These are phyloP conservation scores for Alloscopus bannaensis DNA, from an alignment of 2,888 invertebrate species.

Conservation along the genomic window DNA sequence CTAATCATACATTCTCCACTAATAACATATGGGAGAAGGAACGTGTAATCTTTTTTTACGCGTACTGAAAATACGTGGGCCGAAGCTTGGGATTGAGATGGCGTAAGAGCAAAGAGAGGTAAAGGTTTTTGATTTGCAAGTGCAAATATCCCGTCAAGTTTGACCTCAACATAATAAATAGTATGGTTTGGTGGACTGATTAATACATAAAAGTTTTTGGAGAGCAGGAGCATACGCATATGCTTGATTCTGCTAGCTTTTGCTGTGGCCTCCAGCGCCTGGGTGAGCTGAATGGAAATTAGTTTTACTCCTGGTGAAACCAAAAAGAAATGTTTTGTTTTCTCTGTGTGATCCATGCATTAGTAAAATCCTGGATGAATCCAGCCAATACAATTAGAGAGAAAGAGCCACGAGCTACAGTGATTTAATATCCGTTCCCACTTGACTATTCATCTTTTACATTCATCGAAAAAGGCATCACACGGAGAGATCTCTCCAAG, in stretches of 20 bases:
- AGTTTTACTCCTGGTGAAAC: conserved; percentile 11
- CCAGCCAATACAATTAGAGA: conserved; percentile 9
- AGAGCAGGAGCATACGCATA: neutral
- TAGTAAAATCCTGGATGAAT: neutral
- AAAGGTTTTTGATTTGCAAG: conserved; percentile 10
- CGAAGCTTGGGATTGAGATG: no score
- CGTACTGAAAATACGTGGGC: no score
- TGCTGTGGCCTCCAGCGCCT: conserved; percentile 12
- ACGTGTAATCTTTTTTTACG: no score
- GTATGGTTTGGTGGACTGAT: neutral
- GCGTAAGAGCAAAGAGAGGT: no score
- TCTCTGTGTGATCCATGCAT: neutral
- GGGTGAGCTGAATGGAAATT: conserved; percentile 29
- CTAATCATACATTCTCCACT: no score
- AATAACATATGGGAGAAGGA: no score
- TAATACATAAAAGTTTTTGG: conserved; percentile 7
- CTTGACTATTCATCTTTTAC: neutral
- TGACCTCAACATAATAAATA: neutral
- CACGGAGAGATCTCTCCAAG: neutral
- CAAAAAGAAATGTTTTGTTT: conserved; percentile 7
- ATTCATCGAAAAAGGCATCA: neutral
- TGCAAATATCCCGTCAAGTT: neutral
- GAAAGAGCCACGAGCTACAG: conserved; percentile 1
- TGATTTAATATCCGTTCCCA: conserved; percentile 32
- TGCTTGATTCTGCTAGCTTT: no score